phyloP scores from a whole-genome alignment of 2,113 vertebrate species.

The Neotoma lepida region DNA sequence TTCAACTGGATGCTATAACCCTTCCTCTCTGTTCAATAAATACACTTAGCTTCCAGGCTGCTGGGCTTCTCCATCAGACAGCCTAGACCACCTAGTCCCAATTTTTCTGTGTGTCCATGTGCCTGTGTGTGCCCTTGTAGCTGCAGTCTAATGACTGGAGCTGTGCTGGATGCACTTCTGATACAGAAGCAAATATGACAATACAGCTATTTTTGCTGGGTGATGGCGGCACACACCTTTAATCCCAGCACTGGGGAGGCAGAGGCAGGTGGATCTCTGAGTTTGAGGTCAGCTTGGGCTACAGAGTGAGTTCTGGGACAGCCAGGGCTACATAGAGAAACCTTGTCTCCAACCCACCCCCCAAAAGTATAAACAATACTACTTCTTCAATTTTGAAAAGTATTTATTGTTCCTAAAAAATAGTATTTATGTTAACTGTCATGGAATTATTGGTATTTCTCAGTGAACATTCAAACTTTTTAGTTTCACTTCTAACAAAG shows the following conservation, averaged over 20 bases:
- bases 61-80: no score
- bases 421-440: slow-evolving; percentile 10
- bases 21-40: no score
- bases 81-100: neutral
- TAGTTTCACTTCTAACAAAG: slow-evolving; percentile 44
- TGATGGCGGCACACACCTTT: neutral
- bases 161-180: neutral
- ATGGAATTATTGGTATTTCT: slow-evolving; percentile 29
- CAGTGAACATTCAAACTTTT: slow-evolving; percentile 18
- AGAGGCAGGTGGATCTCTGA: neutral
- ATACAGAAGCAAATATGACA: neutral
- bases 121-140: no score
- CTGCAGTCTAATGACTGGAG: neutral
- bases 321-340: neutral
- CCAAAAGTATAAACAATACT: neutral
- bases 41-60: no score
- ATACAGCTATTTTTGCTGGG: neutral
- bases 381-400: slow-evolving; percentile 1
- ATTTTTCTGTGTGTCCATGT: neutral
- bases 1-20: no score
- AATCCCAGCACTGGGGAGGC: neutral
- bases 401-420: slow-evolving; percentile 34
- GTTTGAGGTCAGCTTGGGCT: neutral
- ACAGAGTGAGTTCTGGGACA: neutral
- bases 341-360: neutral